A percentile compares a stretch with the other conserved stretches of the same genome.
Conservation (phyloP, 2,888 invertebrate genomes). For the Pseudococcus jackbeardsleyi region DNA sequence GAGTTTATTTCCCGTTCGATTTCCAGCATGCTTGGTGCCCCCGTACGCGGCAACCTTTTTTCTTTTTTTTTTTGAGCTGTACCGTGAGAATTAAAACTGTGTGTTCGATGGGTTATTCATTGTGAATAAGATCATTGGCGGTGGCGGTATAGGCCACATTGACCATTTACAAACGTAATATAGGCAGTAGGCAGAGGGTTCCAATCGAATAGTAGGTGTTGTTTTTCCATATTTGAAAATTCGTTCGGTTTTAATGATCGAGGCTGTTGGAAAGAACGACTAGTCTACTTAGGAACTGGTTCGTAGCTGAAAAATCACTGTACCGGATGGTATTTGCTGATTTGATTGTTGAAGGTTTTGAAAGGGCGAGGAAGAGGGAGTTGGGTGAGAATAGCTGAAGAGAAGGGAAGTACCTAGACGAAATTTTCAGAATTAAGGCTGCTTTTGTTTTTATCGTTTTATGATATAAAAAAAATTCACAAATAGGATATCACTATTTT, state of each 20-base stretch:
- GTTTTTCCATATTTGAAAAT: conserved; percentile 32
- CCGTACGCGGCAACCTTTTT: not conserved
- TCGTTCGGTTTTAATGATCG: not conserved
- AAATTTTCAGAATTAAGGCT: too few relatives aligned
- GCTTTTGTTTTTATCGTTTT: too few relatives aligned
- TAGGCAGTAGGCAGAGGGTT: not conserved
- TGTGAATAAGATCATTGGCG: conserved; percentile 23
- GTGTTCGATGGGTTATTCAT: conserved; percentile 18
- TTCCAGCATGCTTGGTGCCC: not conserved
- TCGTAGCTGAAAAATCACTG: not conserved
- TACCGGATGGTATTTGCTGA: too few relatives aligned
- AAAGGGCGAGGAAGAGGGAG: too few relatives aligned
- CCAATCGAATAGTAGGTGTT: conserved; percentile 5
- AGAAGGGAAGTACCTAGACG: too few relatives aligned
- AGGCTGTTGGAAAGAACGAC: not conserved
- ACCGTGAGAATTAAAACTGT: conserved; percentile 34
- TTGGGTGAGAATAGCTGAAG: too few relatives aligned
- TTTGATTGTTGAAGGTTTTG: too few relatives aligned
- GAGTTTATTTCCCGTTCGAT: conserved; percentile 56
- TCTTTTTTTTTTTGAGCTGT: not conserved
- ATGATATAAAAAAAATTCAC: too few relatives aligned
- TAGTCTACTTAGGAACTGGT: not conserved
- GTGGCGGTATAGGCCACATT: not conserved
- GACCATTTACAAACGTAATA: not conserved
- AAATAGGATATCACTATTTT: too few relatives aligned